These are phyloP conservation scores for Otolemur crassicaudatus DNA, from an alignment of 2,797 vertebrate species.

Conservation along the genomic window DNA sequence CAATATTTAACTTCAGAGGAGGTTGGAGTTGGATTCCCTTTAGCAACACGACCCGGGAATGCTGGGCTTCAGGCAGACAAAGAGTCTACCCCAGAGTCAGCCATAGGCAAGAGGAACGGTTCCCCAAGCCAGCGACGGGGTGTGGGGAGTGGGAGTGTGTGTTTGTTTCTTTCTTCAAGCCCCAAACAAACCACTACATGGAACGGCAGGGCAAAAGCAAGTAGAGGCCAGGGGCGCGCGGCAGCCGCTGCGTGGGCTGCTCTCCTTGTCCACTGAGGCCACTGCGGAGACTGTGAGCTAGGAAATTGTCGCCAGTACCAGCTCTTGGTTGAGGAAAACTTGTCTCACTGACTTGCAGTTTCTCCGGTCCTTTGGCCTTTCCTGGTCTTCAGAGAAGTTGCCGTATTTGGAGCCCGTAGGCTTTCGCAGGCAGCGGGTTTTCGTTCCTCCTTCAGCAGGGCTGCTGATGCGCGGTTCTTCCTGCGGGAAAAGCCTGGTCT, in stretches of 20 bases:
- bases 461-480: neutral
- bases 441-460: neutral
- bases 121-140: constrained; percentile 76
- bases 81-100: constrained; percentile 79
- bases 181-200: neutral
- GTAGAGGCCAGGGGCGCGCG: constrained; percentile 6
- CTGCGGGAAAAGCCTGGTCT: constrained; percentile 64
- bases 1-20: constrained; percentile 87
- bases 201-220: neutral
- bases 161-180: constrained; percentile 27
- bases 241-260: neutral
- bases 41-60: constrained; percentile 78
- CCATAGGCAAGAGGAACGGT: constrained; percentile 74
- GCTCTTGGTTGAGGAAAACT: constrained; percentile 10
- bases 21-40: constrained; percentile 75
- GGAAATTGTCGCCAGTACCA: constrained; percentile 41
- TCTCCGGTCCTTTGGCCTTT: neutral
- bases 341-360: neutral
- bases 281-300: constrained; percentile 18
- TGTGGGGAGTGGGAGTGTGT: constrained; percentile 33
- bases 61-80: constrained; percentile 85
- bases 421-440: constrained; percentile 22
- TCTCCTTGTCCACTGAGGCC: neutral
- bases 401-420: constrained; percentile 43
- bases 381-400: neutral